Conservation (phyloP, 2,888 invertebrate genomes). For the Andrena bicolor region DNA sequence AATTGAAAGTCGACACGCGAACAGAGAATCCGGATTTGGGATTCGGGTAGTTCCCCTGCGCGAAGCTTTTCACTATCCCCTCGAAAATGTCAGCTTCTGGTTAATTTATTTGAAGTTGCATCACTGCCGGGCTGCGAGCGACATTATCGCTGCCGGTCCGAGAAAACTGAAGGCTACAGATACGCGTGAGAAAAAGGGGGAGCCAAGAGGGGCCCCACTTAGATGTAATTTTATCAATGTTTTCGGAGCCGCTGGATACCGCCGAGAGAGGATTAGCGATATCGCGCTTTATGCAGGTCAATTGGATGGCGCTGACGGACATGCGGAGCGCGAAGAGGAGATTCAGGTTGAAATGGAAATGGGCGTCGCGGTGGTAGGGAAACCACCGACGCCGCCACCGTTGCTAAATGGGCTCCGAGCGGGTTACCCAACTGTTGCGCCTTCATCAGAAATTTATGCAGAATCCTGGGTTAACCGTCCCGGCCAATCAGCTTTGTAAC, state of each 20-base stretch:
- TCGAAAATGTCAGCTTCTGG: no score
- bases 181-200: background rate
- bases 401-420: slow-evolving; percentile 75
- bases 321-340: slow-evolving; percentile 67
- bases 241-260: slow-evolving; percentile 21
- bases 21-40: background rate
- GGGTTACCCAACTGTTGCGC: slow-evolving; percentile 82
- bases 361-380: slow-evolving; percentile 60
- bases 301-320: slow-evolving; percentile 63
- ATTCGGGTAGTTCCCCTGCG: background rate
- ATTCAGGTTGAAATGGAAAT: slow-evolving; percentile 73
- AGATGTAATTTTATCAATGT: slow-evolving; percentile 24
- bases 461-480: slow-evolving; percentile 78
- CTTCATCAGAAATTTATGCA: slow-evolving; percentile 82
- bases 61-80: no score
- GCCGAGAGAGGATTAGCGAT: slow-evolving; percentile 58
- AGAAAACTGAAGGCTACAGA: background rate
- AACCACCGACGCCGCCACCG: slow-evolving; percentile 65
- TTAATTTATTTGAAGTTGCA: no score
- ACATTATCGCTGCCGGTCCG: background rate
- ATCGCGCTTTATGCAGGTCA: slow-evolving; percentile 63
- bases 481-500: slow-evolving; percentile 79
- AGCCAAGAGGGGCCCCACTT: background rate
- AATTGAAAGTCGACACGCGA: background rate
- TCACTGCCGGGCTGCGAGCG: no score